Base-by-base conservation (phyloP, 2,888 invertebrate species). In the Halocaridina rubra region DNA sequence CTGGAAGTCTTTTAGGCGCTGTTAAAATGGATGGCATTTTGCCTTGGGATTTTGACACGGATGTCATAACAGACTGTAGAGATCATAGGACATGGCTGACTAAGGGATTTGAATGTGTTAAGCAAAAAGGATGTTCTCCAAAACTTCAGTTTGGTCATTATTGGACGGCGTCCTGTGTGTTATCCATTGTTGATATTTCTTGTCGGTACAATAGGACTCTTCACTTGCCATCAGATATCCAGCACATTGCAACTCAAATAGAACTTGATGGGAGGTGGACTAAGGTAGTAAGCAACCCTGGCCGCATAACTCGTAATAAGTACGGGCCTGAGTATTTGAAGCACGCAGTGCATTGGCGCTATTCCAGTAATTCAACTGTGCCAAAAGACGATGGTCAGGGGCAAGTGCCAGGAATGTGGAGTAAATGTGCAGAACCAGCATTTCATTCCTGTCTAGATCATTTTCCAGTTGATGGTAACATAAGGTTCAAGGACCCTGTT, bases 11-110 rank as follows among this genome's bases (percentile, higher is more conserved):
- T 13, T 46, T 81, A 19, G 81, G 81, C 13, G 81, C 81, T 16
- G 57, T 81, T 13, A 81, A 81, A 32, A 46, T 30, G 2, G 76
- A 76, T 32, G 76, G 81, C 2, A 24, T 81, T n/a, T 64, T 81
- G 30, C 81, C 81, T n/a, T 81, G 81, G 81, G 81, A 81, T 67
- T 76, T 81, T 13, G 81, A 81, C 33, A 75, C 53, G 39, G 81
- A 81, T 53, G 67, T 76, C 10, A n/a, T 76, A 3, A 64, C 75
- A 5, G 53, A 76, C 27, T 75, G 75, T 32, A 67, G 53, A 30
- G 81, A 81, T 32, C 69, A 81, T 5, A 19, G 46, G 2, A 22
- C 57, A 8, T 81, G 81, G 81, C 19, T 76, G 16, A 30, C 64
- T 13, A 53, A 76, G 27, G 76, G 76, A 4, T 29, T 30, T 10